A percentile compares a stretch with the other conserved stretches of the same genome.
Evolutionary conservation across 1,140 invertebrate species (phyloP).

Genomic region (Drosophila willistoni): DNA sequence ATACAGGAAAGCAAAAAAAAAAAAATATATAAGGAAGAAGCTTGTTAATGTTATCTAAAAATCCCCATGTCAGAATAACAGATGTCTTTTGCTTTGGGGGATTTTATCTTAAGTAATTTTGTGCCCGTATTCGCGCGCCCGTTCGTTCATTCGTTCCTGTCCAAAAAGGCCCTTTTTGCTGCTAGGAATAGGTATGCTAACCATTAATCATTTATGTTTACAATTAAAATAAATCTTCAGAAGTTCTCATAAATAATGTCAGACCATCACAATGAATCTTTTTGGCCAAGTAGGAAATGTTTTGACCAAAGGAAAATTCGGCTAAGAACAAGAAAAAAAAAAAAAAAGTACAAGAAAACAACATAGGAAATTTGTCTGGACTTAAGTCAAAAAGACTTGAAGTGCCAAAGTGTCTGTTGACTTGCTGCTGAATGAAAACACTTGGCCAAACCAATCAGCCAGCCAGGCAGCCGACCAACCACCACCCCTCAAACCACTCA

Average conservation of each 20-base stretch:
- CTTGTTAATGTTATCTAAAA: no score
- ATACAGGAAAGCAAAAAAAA: no score
- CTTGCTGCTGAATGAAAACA: constrained; percentile 72
- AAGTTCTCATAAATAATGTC: constrained; percentile 64
- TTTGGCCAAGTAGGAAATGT: constrained; percentile 2
- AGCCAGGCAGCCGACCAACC: neutral
- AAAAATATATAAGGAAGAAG: no score
- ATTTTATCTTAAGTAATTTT: no score
- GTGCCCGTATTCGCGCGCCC: neutral
- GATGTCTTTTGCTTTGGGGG: no score
- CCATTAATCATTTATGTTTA: constrained; percentile 72
- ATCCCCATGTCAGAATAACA: no score
- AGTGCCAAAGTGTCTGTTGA: constrained; percentile 54
- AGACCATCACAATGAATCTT: constrained; percentile 8
- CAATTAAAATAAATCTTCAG: constrained; percentile 47
- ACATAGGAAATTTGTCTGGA: constrained; percentile 1
- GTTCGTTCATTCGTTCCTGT: no score
- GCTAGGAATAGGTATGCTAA: neutral
- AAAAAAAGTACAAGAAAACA: neutral
- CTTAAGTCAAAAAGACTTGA: constrained; percentile 14
- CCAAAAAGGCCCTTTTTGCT: neutral
- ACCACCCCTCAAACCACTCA: neutral
- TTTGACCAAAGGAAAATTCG: constrained; percentile 7
- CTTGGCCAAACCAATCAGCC: constrained; percentile 69
- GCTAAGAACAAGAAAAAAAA: neutral